Base-by-base conservation (phyloP, 1,140 invertebrate genomes). In the Parapsyche elsis region DNA sequence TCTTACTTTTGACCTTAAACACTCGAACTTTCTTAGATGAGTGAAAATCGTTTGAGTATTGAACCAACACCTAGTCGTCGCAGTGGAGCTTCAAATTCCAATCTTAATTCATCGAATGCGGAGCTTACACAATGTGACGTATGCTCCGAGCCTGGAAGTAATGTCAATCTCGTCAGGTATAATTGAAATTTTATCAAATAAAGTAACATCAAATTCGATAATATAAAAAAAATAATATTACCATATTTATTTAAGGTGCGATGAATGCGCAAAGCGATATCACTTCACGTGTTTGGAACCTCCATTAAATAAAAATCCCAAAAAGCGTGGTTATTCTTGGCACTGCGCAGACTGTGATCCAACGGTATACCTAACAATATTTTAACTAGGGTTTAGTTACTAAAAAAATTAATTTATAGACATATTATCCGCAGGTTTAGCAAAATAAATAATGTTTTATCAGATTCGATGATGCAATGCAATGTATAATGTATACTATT, bases 331-430 rank as follows among this genome's bases (percentile, higher is more conserved):
- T 49, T 98, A 98, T 87, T 96, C 95, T 5, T 98, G 97, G 97
- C 95, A 97, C 87, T 98, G 97, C 90, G 95, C 95, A 67, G 95
- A 97, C 86, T 98, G 97, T 91, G 96, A 98, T 90, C 94, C 95
- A 73, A 96, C 95, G 84, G 95, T 94, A 91, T 90, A 84, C 84
- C 78, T 61, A 84, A 67, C 80, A 78, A 74, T 38, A 7, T 38
- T 38, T 82, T 85, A 21, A 14, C 23, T 71, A 30, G 57, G n/a
- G 9, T 19, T 59, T 16, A 19, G 21, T 59, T 59, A 10, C n/a
- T 53, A 53, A n/a, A 53, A 10, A 53, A 10, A 10, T 53, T n/a
- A 59, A 38, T 38, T 38, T 38, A 7, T 4, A 38, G 7, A 38
- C 30, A 4, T 38, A 7, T 7, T 4, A 38, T 38, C 30, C 30